phyloP scores from a whole-genome alignment of 2,113 vertebrate genomes.

The Vulpes ferrilata region DNA sequence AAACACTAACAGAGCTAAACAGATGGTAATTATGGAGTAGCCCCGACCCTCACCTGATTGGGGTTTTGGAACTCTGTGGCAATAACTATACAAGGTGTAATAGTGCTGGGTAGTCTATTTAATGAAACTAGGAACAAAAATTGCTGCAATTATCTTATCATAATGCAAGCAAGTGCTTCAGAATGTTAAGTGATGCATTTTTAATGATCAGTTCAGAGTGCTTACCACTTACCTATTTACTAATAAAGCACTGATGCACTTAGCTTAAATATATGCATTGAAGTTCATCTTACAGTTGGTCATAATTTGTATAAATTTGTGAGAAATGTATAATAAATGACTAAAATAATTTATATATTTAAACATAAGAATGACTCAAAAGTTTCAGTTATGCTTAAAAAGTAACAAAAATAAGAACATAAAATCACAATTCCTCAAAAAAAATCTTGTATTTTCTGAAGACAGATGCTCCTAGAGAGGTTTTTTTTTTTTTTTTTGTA shows the following conservation, averaged over 20 bases:
- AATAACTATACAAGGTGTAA: conserved; percentile 21
- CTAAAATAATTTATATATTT: conserved; percentile 2
- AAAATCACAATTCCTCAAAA: background rate
- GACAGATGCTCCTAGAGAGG: background rate
- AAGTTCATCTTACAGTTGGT: background rate
- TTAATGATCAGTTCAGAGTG: conserved; percentile 64
- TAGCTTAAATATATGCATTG: conserved; percentile 37
- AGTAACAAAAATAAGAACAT: background rate
- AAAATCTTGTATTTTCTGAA: background rate
- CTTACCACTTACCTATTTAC: conserved; percentile 40
- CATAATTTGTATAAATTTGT: conserved; percentile 12
- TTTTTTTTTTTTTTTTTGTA: background rate
- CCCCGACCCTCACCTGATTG: background rate
- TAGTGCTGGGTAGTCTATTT: background rate
- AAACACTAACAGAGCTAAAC: conserved; percentile 40
- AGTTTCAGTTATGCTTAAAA: conserved; percentile 7
- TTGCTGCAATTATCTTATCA: background rate
- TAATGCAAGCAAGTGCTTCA: conserved; percentile 56
- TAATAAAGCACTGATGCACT: conserved; percentile 40
- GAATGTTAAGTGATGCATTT: conserved; percentile 71
- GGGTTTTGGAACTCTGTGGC: conserved; percentile 31
- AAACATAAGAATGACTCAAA: conserved; percentile 13
- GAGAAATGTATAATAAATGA: background rate
- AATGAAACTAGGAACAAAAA: background rate
- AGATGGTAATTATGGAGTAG: conserved; percentile 30